These are phyloP conservation scores for Pseudomyrmex concolor DNA, from an alignment of 1,140 invertebrate species.

Conservation along the genomic window DNA sequence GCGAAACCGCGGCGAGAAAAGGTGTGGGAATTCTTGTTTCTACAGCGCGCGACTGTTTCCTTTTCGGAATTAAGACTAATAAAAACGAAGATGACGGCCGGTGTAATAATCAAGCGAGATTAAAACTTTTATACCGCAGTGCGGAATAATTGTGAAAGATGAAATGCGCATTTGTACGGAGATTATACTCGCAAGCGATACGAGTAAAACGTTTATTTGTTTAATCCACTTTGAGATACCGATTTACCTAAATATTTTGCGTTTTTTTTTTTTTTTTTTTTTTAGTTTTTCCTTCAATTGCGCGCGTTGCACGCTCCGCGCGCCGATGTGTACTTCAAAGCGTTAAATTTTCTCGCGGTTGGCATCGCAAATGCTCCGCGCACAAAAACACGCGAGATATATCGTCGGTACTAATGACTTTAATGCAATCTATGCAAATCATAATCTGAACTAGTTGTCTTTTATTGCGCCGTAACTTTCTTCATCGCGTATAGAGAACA, in stretches of 20 bases:
- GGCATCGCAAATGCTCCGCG: not conserved
- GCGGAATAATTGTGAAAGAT: constrained; percentile 44
- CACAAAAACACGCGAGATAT: constrained; percentile 31
- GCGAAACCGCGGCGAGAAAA: constrained; percentile 10
- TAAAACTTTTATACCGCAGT: constrained; percentile 46
- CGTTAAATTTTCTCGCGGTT: constrained; percentile 10
- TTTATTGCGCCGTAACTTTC: constrained; percentile 50
- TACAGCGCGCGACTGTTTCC: not conserved
- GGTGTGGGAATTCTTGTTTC: constrained; percentile 18
- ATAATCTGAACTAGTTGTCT: constrained; percentile 52
- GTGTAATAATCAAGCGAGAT: constrained; percentile 51
- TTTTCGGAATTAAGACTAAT: constrained; percentile 43
- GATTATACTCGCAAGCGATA: constrained; percentile 35
- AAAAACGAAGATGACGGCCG: constrained; percentile 48
- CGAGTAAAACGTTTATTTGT: constrained; percentile 22
- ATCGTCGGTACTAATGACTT: constrained; percentile 38
- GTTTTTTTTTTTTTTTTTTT: no score
- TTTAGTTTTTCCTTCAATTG: constrained; percentile 4
- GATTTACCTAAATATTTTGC: not conserved
- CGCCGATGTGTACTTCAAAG: not conserved
- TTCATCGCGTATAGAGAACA: constrained; percentile 34
- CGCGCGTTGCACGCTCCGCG: not conserved
- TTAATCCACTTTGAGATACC: constrained; percentile 48
- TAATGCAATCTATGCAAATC: constrained; percentile 58
- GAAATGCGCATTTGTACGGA: constrained; percentile 20